phyloP scores from a whole-genome alignment of 2,888 invertebrate genomes.

The Tetrapedia diversipes region DNA sequence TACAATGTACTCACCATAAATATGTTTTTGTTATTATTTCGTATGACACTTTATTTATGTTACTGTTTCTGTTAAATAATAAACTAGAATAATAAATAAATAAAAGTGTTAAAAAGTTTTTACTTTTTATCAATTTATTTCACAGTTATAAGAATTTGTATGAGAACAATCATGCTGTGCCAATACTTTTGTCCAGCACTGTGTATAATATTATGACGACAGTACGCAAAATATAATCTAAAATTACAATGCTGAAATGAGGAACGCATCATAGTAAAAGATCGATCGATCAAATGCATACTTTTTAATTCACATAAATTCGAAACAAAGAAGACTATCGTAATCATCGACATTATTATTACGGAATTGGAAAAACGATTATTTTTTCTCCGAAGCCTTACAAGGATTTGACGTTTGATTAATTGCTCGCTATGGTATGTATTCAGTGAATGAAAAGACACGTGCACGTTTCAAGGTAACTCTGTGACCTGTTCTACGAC shows the following conservation, averaged over 20 bases:
- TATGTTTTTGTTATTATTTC: too few species aligned
- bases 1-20: too few species aligned
- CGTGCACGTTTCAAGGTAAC: too few species aligned
- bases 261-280: background rate
- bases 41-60: too few species aligned
- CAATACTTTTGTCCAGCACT: too few species aligned
- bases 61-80: too few species aligned
- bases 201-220: constrained; percentile 47
- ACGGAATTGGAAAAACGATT: background rate
- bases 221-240: constrained; percentile 41
- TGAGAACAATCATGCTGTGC: too few species aligned
- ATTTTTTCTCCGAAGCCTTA: background rate
- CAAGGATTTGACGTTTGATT: background rate
- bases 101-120: too few species aligned
- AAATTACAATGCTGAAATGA: constrained; percentile 40
- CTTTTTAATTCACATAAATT: background rate
- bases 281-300: constrained; percentile 9
- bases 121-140: too few species aligned
- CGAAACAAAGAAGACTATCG: constrained; percentile 23
- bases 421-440: constrained; percentile 11
- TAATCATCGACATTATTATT: background rate
- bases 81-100: too few species aligned
- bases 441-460: background rate
- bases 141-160: too few species aligned
- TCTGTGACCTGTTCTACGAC: background rate